phyloP scores from a whole-genome alignment of 2,888 invertebrate genomes.

The Stratiomys singularior region DNA sequence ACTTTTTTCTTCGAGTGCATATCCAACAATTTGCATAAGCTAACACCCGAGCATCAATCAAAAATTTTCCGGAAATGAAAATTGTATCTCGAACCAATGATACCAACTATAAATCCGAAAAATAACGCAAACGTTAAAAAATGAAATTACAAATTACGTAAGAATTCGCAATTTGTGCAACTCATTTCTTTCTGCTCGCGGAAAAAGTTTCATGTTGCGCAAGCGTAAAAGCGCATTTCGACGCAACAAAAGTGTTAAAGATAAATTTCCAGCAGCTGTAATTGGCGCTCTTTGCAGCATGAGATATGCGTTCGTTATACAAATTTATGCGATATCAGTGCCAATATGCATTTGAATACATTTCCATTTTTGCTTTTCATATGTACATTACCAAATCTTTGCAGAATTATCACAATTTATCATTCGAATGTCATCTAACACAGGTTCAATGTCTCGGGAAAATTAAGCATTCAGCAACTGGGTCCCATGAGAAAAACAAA shows the following conservation, averaged over 20 bases:
- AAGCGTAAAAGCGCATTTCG: conserved; percentile 28
- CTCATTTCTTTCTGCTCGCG: conserved; percentile 11
- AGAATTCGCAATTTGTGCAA: conserved; percentile 28
- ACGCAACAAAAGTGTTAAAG: conserved; percentile 31
- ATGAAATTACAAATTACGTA: conserved; percentile 28
- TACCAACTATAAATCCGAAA: conserved; percentile 19
- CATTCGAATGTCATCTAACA: background rate
- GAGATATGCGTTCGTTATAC: background rate
- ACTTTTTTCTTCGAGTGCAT: too few species aligned
- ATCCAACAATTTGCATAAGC: too few species aligned
- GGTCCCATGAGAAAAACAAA: too few species aligned
- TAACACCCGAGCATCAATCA: background rate
- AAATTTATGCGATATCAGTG: too few species aligned
- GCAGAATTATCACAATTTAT: background rate
- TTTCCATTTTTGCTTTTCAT: conserved; percentile 12
- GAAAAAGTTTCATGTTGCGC: conserved; percentile 34
- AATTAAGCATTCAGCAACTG: too few species aligned
- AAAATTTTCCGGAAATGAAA: conserved; percentile 19
- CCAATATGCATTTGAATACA: background rate
- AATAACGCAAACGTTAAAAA: background rate
- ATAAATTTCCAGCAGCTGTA: conserved; percentile 1
- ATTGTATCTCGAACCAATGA: background rate
- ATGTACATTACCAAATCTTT: background rate
- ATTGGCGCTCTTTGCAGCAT: background rate
- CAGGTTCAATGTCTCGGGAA: background rate